phyloP scores from a whole-genome alignment of 2,888 invertebrate genomes.

The Cartodere bifasciata region DNA sequence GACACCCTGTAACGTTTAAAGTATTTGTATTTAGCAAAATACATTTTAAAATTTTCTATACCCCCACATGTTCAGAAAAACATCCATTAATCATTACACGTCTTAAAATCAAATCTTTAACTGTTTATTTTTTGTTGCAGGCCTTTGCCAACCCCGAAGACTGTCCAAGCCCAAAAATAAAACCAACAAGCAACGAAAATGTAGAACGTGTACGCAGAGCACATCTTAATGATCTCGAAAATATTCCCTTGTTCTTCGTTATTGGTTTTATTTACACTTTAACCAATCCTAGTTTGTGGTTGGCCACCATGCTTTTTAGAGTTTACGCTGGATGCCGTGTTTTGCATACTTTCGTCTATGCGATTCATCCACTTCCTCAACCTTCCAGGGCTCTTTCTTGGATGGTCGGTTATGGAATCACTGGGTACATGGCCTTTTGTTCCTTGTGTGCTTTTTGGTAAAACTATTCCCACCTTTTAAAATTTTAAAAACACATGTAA shows the following conservation, averaged over 20 bases:
- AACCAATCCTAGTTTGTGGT: constrained; percentile 38
- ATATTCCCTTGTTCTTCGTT: constrained; percentile 50
- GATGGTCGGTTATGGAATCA: constrained; percentile 20
- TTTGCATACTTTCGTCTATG: constrained; percentile 24
- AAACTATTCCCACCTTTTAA: too few relatives aligned
- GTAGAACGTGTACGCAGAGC: constrained; percentile 43
- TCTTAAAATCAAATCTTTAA: too few relatives aligned
- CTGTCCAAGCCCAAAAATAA: constrained; percentile 21
- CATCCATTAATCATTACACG: too few relatives aligned
- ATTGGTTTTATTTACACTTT: constrained; percentile 45
- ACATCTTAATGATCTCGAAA: constrained; percentile 57
- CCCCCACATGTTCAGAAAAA: too few relatives aligned
- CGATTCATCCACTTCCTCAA: constrained; percentile 24
- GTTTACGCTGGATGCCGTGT: constrained; percentile 19
- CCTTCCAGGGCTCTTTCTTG: constrained; percentile 24
- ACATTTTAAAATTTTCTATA: too few relatives aligned
- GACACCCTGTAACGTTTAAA: too few relatives aligned
- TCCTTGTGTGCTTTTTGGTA: too few relatives aligned
- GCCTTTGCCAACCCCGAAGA: constrained; percentile 40
- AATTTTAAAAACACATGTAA: too few relatives aligned
- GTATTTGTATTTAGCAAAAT: too few relatives aligned
- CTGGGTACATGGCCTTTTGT: constrained; percentile 27
- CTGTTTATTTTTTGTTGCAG: constrained; percentile 28
- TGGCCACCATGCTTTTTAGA: constrained; percentile 33
- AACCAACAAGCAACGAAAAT: constrained; percentile 30